Conservation (phyloP, 2,888 invertebrate genomes). For the Nebria brevicollis region DNA sequence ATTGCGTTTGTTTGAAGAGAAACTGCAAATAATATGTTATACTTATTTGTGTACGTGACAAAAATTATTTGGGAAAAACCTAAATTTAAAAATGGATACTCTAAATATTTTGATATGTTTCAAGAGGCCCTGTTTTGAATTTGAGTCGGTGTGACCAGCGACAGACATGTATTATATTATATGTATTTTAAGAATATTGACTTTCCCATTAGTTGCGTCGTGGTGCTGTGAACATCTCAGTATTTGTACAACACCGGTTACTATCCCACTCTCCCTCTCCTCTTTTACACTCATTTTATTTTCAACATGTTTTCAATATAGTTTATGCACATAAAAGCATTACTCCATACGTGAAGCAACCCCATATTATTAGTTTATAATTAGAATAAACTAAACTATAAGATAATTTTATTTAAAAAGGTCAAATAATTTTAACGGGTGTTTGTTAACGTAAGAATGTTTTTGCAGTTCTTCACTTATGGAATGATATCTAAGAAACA, state of each 20-base stretch:
- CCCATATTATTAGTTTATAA: too few relatives aligned
- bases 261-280: neutral
- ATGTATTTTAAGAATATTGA: neutral
- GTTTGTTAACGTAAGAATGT: too few relatives aligned
- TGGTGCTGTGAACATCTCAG: neutral
- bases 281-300: neutral
- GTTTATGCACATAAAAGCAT: neutral
- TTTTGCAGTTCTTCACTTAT: too few relatives aligned
- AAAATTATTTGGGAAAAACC: slow-evolving; percentile 29
- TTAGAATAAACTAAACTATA: too few relatives aligned
- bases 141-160: slow-evolving; percentile 20
- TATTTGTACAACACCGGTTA: neutral
- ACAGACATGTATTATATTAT: neutral
- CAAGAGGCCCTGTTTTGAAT: neutral
- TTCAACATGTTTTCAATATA: neutral
- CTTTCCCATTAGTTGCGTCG: neutral
- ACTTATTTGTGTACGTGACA: slow-evolving; percentile 24
- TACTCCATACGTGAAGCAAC: neutral
- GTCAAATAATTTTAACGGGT: too few relatives aligned
- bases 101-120: slow-evolving; percentile 10
- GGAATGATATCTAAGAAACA: neutral
- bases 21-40: neutral
- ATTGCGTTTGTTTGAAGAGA: neutral
- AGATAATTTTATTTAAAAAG: too few relatives aligned
- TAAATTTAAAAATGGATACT: slow-evolving; percentile 28